Evolutionary conservation across 2,888 invertebrate genomes (phyloP).

Genomic region (Megaustenia siamemsis): DNA sequence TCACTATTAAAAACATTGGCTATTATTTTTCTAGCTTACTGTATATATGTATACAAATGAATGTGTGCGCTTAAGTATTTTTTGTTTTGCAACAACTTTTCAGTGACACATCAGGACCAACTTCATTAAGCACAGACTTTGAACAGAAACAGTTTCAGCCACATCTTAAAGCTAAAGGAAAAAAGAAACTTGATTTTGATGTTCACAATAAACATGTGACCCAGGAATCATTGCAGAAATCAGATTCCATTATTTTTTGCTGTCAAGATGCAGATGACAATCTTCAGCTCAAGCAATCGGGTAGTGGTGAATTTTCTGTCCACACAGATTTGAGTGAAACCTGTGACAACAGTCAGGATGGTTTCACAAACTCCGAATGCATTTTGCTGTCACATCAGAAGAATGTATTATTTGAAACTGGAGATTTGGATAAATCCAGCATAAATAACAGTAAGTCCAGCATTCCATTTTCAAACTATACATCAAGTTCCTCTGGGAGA

Average conservation of each 20-base stretch:
- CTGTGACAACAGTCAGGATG: background rate
- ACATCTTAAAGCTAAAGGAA: background rate
- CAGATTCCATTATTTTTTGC: slow-evolving; percentile 39
- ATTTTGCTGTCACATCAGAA: background rate
- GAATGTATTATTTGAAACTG: background rate
- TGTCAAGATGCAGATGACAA: too few relatives aligned
- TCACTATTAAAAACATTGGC: too few relatives aligned
- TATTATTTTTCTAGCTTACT: too few relatives aligned
- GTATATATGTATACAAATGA: too few relatives aligned
- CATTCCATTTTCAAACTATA: slow-evolving; percentile 59
- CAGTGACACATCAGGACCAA: slow-evolving; percentile 42
- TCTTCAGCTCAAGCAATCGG: slow-evolving; percentile 22
- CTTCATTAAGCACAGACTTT: slow-evolving; percentile 30
- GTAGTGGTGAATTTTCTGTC: slow-evolving; percentile 69
- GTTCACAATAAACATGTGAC: background rate
- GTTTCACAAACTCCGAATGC: background rate
- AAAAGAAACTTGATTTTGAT: background rate
- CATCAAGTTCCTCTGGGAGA: slow-evolving; percentile 34
- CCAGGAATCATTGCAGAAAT: slow-evolving; percentile 9
- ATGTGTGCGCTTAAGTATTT: too few relatives aligned
- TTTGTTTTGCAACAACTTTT: too few relatives aligned
- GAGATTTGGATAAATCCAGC: background rate
- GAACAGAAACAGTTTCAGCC: background rate
- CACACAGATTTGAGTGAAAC: slow-evolving; percentile 48
- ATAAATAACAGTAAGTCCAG: slow-evolving; percentile 50